Base-by-base conservation (phyloP, 2,888 invertebrate genomes). In the Nomada hirtipes region DNA sequence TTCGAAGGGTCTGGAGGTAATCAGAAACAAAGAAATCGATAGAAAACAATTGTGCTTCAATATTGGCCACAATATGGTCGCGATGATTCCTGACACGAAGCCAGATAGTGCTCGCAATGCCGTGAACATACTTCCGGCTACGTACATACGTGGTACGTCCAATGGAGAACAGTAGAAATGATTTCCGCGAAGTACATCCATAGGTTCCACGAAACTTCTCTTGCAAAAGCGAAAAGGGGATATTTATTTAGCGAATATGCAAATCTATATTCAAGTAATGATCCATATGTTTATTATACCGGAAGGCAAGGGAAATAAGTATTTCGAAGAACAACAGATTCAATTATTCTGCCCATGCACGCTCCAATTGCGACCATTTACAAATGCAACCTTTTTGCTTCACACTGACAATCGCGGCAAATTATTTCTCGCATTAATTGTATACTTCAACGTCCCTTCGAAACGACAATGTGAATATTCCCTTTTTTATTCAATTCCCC, bases 41-140 rank as follows among this genome's bases (percentile, higher is more conserved):
- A 36, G 18, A 29, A 53, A 78, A 75, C 63, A 63, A 71, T 71
- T 55, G 44, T 20, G 23, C 42, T 50, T 44, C 47, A 15, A 60
- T 68, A 70, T 67, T 74, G 53, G 23, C 44, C 18, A 44, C 67
- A 72, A 81, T 61, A 50, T 64, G 53, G 50, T n/a, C 61, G 23
- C 55, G 59, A 26, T 78, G 68, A 82, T 82, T 82, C 72, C 42
- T 53, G 50, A 71, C 70, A 42, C 73, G 78, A 83, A 83, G 78
- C 77, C 82, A 36, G 70, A 74, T 57, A 42, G 23, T 26, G 42
- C 57, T 59, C 42, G 74, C 64, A 47, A 68, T 47, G 64, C 59
- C 55, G 67, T 60, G 68, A 68, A 36, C 73, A 64, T 68, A 70
- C 76, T 83, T 84, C 83, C 83, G 83, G 83, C 68, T 67, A 67